These are phyloP conservation scores for Agapostemon virescens DNA, from an alignment of 2,888 invertebrate species.

Conservation along the genomic window DNA sequence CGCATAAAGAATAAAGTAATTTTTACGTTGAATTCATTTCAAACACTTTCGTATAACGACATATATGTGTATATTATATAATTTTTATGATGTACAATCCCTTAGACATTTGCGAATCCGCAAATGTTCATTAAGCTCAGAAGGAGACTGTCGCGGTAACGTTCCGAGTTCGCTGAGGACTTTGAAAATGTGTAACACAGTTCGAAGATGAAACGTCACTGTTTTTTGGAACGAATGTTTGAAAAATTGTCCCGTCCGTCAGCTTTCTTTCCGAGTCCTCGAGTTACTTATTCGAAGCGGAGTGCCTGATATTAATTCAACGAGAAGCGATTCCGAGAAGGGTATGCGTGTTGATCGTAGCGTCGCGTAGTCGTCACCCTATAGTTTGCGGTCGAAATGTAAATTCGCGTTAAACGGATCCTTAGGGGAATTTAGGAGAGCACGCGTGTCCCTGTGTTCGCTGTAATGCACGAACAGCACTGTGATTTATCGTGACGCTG, in stretches of 20 bases:
- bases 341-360: slow-evolving; percentile 33
- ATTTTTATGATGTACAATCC: no score
- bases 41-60: no score
- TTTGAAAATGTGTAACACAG: not conserved
- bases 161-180: not conserved
- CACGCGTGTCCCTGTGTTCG: slow-evolving; percentile 35
- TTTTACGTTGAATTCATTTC: no score
- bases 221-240: not conserved
- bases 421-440: slow-evolving; percentile 23
- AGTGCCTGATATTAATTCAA: slow-evolving; percentile 77
- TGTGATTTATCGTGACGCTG: slow-evolving; percentile 40
- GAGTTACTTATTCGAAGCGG: slow-evolving; percentile 71
- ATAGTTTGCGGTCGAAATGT: slow-evolving; percentile 30
- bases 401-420: slow-evolving; percentile 42
- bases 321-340: slow-evolving; percentile 61
- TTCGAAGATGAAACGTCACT: not conserved
- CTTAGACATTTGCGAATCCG: no score
- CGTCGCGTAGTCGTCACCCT: slow-evolving; percentile 21
- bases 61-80: no score
- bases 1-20: no score
- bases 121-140: no score
- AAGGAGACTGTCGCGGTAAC: not conserved
- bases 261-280: slow-evolving; percentile 19
- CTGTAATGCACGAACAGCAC: slow-evolving; percentile 30
- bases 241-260: not conserved